phyloP scores from a whole-genome alignment of 2,113 vertebrate genomes.

The Phrynosoma platyrhinos region DNA sequence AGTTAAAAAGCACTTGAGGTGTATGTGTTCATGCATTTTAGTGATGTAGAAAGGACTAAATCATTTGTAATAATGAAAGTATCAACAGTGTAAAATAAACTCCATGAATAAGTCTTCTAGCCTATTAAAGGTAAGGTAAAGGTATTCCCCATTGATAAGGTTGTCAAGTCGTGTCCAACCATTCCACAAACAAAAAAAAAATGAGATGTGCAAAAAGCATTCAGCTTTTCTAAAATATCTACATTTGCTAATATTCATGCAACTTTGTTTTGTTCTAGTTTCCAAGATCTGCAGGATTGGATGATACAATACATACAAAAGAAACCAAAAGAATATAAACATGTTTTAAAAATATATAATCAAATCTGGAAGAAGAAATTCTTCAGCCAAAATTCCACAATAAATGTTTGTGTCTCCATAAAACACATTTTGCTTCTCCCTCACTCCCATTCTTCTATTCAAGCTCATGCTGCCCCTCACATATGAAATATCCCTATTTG shows the following conservation, averaged over 20 bases:
- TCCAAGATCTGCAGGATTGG: neutral
- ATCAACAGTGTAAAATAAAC: neutral
- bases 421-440: neutral
- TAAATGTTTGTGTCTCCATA: no score
- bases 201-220: no score
- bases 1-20: neutral
- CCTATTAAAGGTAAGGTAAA: neutral
- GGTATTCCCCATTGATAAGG: no score
- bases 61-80: neutral
- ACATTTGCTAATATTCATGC: neutral
- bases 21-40: neutral
- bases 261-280: no score
- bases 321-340: neutral
- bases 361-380: no score
- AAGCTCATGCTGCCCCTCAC: neutral
- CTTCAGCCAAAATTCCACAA: no score
- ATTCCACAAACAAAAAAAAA: neutral
- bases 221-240: neutral
- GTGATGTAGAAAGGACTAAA: neutral
- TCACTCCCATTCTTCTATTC: neutral
- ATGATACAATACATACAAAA: neutral
- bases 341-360: neutral
- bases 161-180: no score
- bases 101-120: neutral
- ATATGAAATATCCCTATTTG: neutral